These are phyloP conservation scores for Hirtodrosophila histrioides DNA, from an alignment of 2,888 invertebrate species.

Conservation along the genomic window DNA sequence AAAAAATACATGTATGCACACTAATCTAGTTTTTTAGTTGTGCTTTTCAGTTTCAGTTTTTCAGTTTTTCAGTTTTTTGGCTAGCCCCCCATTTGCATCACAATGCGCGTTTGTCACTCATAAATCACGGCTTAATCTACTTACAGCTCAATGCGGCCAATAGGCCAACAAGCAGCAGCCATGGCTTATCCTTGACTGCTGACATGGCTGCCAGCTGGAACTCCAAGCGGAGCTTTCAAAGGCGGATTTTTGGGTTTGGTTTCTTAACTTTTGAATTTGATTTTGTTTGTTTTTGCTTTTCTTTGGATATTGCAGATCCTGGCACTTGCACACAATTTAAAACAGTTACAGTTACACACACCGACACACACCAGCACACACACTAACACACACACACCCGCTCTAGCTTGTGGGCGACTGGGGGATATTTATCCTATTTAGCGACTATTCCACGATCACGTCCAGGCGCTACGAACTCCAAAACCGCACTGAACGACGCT, in stretches of 20 bases:
- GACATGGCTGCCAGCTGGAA: constrained; percentile 56
- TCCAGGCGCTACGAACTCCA: constrained; percentile 79
- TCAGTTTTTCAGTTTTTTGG: constrained; percentile 30
- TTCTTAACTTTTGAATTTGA: not conserved
- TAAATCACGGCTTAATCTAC: constrained; percentile 71
- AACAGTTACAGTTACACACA: constrained; percentile 17
- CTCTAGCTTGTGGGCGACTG: constrained; percentile 3
- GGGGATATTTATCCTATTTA: constrained; percentile 13
- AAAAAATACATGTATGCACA: constrained; percentile 43
- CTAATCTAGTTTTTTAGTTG: constrained; percentile 56
- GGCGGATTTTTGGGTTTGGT: not conserved
- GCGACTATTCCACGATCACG: constrained; percentile 58
- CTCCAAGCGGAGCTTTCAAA: constrained; percentile 35
- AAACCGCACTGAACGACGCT: constrained; percentile 81
- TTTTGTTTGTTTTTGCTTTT: constrained; percentile 6
- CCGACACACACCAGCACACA: constrained; percentile 8
- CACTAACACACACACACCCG: constrained; percentile 7
- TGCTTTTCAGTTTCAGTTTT: constrained; percentile 17
- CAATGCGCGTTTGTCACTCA: constrained; percentile 54
- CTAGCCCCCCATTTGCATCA: constrained; percentile 65
- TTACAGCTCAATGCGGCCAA: constrained; percentile 79
- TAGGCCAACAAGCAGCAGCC: constrained; percentile 70
- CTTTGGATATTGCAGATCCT: constrained; percentile 33
- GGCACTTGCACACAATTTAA: constrained; percentile 11
- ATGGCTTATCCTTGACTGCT: constrained; percentile 67